Percentiles rank a stretch among this genome's conserved stretches.
Conservation (phyloP, 2,113 vertebrate genomes). For the Labeo catla region DNA sequence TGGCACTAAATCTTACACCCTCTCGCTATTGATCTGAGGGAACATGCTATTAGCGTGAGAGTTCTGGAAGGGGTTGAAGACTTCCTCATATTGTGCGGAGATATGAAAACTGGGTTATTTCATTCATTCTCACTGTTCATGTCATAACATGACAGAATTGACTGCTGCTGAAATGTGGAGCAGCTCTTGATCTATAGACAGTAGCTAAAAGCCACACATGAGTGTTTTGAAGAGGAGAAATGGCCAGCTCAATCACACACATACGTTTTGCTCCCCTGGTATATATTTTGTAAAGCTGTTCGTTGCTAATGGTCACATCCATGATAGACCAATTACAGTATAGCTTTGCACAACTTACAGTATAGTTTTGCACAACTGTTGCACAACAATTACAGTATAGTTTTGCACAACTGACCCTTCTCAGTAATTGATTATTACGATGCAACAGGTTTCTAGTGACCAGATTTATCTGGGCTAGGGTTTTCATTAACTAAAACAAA, state of each 20-base stretch:
- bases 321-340: no score
- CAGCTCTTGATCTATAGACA: conserved; percentile 55
- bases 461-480: no score
- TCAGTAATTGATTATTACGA: no score
- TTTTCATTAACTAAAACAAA: no score
- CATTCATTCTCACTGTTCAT: background rate
- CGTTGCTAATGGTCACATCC: background rate
- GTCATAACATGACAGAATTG: conserved; percentile 51
- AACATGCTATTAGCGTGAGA: conserved; percentile 4
- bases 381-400: no score
- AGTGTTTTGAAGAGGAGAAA: conserved; percentile 44
- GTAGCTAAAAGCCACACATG: conserved; percentile 51
- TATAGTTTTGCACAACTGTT: no score
- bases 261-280: background rate
- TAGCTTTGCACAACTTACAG: no score
- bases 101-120: background rate
- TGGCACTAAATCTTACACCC: background rate
- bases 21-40: conserved; percentile 5
- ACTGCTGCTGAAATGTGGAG: conserved; percentile 55
- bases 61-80: background rate
- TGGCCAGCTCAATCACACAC: background rate
- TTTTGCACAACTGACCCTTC: no score
- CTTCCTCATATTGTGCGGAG: no score
- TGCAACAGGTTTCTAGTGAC: no score
- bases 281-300: background rate